Base-by-base conservation (phyloP, 2,113 vertebrate species). In the Noturus placidus region DNA sequence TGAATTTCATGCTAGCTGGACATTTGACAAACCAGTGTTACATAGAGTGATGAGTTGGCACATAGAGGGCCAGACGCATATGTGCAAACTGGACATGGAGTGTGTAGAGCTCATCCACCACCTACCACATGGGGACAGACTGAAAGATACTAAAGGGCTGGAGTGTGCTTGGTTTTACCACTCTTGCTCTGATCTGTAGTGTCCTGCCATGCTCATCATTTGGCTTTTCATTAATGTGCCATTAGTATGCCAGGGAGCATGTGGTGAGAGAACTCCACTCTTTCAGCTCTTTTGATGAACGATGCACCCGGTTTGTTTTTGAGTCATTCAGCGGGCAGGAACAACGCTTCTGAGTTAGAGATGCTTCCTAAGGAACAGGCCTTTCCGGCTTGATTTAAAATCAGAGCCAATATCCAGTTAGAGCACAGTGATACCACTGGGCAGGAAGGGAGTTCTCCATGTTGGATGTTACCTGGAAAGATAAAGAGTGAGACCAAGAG, bases 161-260 rank as follows among this genome's bases (percentile, higher is more conserved):
- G 72, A 83, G 83, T 84, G 90, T 78, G 88, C 46, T 78, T 52
- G 54, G 67, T 72, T 84, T 82, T 84, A 80, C 52, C 74, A 46
- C 56, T 69, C 54, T 25, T 17, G 2, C 52, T 86, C 22, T 70
- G 38, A 42, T 82, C 76, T 72, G 50, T 22, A 46, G 72, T 15
- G 57, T 22, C 77, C 87, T 86, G 82, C 79, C 25, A 33, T 2
- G 79, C 82, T 83, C 63, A 88, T 54, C 70, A 30, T 83, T 83
- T 86, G 84, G 59, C 69, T 81, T 70, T 80, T 54, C 70, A 54
- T 67, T 87, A 72, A 87, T 38, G 63, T 59, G 67, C n/a, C 85
- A 89, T 91, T 88, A 87, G 87, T 88, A 90, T 91, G 84, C 88
- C 57, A 61, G 89, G 72, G 72, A 88, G 77, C 57, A 70, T 84